These are phyloP conservation scores for Laupala kohalensis DNA, from an alignment of 1,140 invertebrate species.

Conservation along the genomic window DNA sequence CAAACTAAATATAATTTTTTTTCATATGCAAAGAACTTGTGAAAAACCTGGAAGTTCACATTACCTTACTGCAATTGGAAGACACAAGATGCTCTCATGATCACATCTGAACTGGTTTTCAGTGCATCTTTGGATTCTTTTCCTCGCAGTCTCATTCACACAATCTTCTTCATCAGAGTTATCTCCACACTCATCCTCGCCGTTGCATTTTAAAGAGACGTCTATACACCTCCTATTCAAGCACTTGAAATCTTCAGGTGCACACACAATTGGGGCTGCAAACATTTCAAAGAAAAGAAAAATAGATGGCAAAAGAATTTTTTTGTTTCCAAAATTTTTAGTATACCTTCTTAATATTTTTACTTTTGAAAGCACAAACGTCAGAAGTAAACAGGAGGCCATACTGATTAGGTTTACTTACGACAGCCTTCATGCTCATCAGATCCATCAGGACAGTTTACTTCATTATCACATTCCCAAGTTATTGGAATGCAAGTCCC, in stretches of 20 bases:
- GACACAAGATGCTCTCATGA: not conserved
- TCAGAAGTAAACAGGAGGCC: not conserved
- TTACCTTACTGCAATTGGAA: slow-evolving; percentile 15
- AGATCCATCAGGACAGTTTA: slow-evolving; percentile 45
- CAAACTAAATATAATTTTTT: not conserved
- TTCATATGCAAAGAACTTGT: not conserved
- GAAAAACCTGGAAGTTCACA: not conserved
- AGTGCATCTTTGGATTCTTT: not conserved
- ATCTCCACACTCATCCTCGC: slow-evolving; percentile 19
- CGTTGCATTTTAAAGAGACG: slow-evolving; percentile 16
- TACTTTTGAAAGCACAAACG: no score
- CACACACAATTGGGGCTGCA: not conserved
- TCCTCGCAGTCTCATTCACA: slow-evolving; percentile 2
- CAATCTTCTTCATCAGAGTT: slow-evolving; percentile 21
- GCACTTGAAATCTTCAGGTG: slow-evolving; percentile 2
- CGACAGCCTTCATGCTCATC: slow-evolving; percentile 32
- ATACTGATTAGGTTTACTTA: no score
- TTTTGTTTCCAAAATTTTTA: not conserved
- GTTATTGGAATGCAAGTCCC: slow-evolving; percentile 53
- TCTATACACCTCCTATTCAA: slow-evolving; percentile 19
- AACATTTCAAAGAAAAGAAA: not conserved
- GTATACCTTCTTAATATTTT: not conserved
- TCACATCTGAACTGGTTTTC: slow-evolving; percentile 5
- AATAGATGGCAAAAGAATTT: no score
- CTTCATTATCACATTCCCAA: slow-evolving; percentile 62